Evolutionary conservation across 2,888 invertebrate genomes (phyloP), one percentile per base, ranked within the genome.

Genomic region (Neoascia interrupta): DNA sequence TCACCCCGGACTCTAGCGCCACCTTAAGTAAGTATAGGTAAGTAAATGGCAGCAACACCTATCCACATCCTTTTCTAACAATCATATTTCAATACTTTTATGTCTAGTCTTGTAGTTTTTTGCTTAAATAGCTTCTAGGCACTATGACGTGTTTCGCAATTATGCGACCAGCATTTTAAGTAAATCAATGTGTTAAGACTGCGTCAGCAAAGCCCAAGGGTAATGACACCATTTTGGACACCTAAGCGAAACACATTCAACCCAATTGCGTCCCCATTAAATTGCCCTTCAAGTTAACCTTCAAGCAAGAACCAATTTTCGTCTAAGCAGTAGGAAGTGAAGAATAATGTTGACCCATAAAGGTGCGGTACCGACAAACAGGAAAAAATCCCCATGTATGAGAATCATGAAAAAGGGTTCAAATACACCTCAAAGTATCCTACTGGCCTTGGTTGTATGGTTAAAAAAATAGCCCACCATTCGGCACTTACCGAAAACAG

Each of bases 311-410:
- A 37, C 19, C 49, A 63, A 28, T 19, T 63, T 51, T 73, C 10
- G 26, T 36, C 47, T 53, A 51, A 60, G 6, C 8, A 13, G 0
- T 21, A 51, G 49, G 8, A 28, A 6, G 23, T 36, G 36, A 64
- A 56, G 43, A 51, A 34, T 58, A 73, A 73, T 73, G 73, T 47
- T 54, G 43, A 74, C 51, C 73, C 51, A 66, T 74, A 66, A 53
- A 60, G 73, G 66, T 66, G 51, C 10, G 36, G 45, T 47, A 18
- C 19, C 23, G 34, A 28, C 10, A 18, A 5, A 26, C 11, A 11
- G 45, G 28, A 53, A 53, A 23, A 36, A 34, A 11, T 21, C 5
- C 18, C 37, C 63, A 49, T 43, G 23, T 54, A 26, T 72, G 56
- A 56, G 39, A 41, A 54, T 64, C 56, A 18, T 39, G 41, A 64